phyloP scores from a whole-genome alignment of 1,140 invertebrate genomes.

The Oncopodura yosiiana region DNA sequence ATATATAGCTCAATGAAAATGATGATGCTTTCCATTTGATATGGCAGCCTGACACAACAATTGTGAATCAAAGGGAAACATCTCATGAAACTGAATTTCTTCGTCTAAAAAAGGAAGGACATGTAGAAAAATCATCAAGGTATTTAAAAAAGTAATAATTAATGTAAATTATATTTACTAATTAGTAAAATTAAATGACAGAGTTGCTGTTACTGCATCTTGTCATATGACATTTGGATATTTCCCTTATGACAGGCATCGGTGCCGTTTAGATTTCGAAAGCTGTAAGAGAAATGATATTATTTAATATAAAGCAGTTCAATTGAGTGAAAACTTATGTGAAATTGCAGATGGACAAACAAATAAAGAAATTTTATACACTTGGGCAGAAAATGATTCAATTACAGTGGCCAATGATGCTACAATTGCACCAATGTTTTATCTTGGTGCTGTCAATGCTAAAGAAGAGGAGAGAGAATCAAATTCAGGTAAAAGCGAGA shows the following conservation, averaged over 20 bases:
- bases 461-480: neutral
- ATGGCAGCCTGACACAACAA: conserved; percentile 1
- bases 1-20: neutral
- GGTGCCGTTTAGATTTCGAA: conserved; percentile 4
- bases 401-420: neutral
- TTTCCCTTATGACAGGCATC: conserved; percentile 2
- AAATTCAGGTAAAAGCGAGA: too few relatives aligned
- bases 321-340: too few relatives aligned
- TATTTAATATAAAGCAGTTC: neutral
- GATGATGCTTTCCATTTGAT: neutral
- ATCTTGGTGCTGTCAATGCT: neutral
- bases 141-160: too few relatives aligned
- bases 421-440: conserved; percentile 4
- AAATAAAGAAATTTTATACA: neutral
- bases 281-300: conserved; percentile 1
- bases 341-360: conserved; percentile 1
- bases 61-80: conserved; percentile 3
- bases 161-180: neutral
- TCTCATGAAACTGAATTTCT: neutral
- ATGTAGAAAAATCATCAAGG: neutral
- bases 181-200: neutral
- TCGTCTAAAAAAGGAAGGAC: neutral
- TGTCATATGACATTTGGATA: conserved; percentile 8
- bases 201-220: neutral
- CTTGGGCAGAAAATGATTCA: neutral